These are phyloP conservation scores for Mandrillus leucophaeus DNA, from an alignment of 2,113 vertebrate species.

Conservation along the genomic window DNA sequence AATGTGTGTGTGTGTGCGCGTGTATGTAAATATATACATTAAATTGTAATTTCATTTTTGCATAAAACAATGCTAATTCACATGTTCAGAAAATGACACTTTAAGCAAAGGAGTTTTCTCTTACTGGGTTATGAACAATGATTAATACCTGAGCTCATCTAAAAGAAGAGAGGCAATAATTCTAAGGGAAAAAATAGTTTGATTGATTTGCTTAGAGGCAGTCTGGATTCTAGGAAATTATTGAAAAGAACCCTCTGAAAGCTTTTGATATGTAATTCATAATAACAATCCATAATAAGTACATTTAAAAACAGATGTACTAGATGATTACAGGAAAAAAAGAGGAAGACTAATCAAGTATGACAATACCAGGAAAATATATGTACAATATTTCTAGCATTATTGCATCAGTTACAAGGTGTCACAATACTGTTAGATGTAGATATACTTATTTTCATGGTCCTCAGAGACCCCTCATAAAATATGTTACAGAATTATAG, in stretches of 20 bases:
- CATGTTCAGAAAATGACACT: background rate
- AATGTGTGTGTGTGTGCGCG: background rate
- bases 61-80: background rate
- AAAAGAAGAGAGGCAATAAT: background rate
- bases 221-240: background rate
- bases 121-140: background rate
- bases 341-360: background rate
- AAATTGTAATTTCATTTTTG: background rate
- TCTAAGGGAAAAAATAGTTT: background rate
- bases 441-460: background rate
- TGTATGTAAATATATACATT: background rate
- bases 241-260: background rate
- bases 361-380: background rate
- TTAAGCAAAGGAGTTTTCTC: background rate
- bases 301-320: background rate
- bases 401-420: background rate
- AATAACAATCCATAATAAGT: background rate
- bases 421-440: background rate
- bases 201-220: background rate
- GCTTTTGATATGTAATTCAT: background rate
- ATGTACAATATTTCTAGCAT: background rate
- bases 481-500: background rate
- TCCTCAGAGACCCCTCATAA: background rate
- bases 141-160: background rate
- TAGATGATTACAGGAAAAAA: background rate